Evolutionary conservation across 2,888 invertebrate species (phyloP).

Genomic region (Mactromeris polynyma): DNA sequence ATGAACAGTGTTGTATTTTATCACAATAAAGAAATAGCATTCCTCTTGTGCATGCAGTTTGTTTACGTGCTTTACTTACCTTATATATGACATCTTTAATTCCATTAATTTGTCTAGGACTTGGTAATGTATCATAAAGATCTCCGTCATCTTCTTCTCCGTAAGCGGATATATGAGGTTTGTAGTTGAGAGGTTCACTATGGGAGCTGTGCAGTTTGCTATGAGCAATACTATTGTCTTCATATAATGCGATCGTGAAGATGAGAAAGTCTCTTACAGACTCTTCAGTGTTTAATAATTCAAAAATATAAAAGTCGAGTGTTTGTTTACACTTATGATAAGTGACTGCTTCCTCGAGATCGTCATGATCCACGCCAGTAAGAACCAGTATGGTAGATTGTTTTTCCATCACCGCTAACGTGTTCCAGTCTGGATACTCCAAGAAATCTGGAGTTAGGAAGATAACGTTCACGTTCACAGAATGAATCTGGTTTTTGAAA

Average conservation of each 20-base stretch:
- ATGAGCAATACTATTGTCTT: slow-evolving; percentile 22
- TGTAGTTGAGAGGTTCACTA: not conserved
- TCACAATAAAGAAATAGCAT: too few species aligned
- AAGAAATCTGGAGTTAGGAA: slow-evolving; percentile 65
- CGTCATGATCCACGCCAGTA: slow-evolving; percentile 52
- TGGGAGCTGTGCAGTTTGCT: not conserved
- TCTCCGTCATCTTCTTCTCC: not conserved
- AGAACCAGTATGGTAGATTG: slow-evolving; percentile 44
- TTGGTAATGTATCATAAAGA: slow-evolving; percentile 41
- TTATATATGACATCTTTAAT: slow-evolving; percentile 36
- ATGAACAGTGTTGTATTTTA: too few species aligned
- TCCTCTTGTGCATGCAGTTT: too few species aligned
- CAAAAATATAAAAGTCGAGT: slow-evolving; percentile 40
- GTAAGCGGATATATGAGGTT: not conserved
- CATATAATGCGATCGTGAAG: slow-evolving; percentile 51
- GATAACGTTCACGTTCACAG: slow-evolving; percentile 55
- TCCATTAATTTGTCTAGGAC: slow-evolving; percentile 47
- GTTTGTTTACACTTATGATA: slow-evolving; percentile 33
- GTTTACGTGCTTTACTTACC: slow-evolving; percentile 24
- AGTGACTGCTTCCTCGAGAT: slow-evolving; percentile 32
- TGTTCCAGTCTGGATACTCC: slow-evolving; percentile 40
- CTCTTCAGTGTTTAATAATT: slow-evolving; percentile 40
- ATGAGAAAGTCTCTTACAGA: slow-evolving; percentile 58
- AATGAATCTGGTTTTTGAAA: not conserved
- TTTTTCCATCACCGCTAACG: slow-evolving; percentile 29